phyloP scores from a whole-genome alignment of 2,797 vertebrate species.

The Diceros bicornis region DNA sequence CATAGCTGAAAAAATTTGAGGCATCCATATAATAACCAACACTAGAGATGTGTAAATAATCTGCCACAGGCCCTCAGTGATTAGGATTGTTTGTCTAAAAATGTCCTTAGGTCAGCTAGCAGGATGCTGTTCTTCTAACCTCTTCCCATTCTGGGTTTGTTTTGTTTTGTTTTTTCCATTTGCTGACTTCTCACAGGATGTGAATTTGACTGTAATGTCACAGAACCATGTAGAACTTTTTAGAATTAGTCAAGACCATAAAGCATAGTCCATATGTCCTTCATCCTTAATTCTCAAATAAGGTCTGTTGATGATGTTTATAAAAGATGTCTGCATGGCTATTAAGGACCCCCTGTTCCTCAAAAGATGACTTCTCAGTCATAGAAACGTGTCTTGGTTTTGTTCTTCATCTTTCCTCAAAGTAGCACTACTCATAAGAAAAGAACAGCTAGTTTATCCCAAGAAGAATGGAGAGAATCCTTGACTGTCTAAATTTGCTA shows the following conservation, averaged over 20 bases:
- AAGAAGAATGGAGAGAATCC: constrained; percentile 23
- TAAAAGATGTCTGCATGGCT: not conserved
- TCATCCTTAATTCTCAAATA: constrained; percentile 22
- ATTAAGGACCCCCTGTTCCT: not conserved
- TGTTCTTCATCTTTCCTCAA: not conserved
- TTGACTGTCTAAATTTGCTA: constrained; percentile 28
- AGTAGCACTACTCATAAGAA: constrained; percentile 36
- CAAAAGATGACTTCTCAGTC: not conserved
- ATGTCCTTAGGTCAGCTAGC: constrained; percentile 63
- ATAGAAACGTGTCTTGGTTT: not conserved
- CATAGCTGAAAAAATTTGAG: constrained; percentile 27
- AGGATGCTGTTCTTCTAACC: constrained; percentile 67
- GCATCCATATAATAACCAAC: not conserved
- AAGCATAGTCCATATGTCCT: not conserved
- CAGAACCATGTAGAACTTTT: constrained; percentile 46
- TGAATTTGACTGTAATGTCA: constrained; percentile 56
- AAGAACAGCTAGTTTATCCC: constrained; percentile 21
- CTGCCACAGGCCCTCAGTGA: constrained; percentile 7
- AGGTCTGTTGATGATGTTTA: constrained; percentile 43
- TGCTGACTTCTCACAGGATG: constrained; percentile 74
- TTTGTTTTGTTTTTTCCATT: constrained; percentile 51
- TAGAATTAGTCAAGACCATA: constrained; percentile 43
- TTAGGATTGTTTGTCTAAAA: constrained; percentile 74
- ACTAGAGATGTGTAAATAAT: constrained; percentile 68
- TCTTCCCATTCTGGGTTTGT: constrained; percentile 56